Conservation (phyloP, 2,888 invertebrate species). For the Pollenia amentaria region DNA sequence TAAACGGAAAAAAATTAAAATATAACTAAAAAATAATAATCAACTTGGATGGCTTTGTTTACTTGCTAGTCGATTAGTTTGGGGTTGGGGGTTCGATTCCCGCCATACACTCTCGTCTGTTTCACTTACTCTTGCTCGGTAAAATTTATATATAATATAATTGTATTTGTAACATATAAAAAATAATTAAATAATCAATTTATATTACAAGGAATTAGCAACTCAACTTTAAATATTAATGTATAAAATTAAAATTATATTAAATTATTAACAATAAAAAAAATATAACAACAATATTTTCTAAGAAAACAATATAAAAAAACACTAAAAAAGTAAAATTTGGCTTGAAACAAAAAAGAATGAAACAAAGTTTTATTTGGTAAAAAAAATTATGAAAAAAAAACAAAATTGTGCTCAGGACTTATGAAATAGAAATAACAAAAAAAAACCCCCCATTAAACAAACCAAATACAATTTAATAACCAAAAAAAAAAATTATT, state of each 20-base stretch:
- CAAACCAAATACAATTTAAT: conserved; percentile 61
- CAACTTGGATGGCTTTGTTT: too few relatives aligned
- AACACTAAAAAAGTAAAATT: conserved; percentile 59
- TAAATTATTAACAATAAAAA: conserved; percentile 52
- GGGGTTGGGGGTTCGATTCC: too few relatives aligned
- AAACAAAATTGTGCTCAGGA: conserved; percentile 80
- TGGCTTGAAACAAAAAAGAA: conserved; percentile 59
- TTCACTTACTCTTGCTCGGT: not conserved
- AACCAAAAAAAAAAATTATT: conserved; percentile 45
- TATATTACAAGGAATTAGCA: conserved; percentile 74
- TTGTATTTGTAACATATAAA: conserved; percentile 1
- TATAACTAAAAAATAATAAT: too few relatives aligned
- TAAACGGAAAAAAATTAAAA: too few relatives aligned
- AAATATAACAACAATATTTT: conserved; percentile 43
- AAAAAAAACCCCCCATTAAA: conserved; percentile 61
- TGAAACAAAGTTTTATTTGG: conserved; percentile 65
- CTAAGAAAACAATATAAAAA: conserved; percentile 61
- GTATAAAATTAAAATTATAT: conserved; percentile 45
- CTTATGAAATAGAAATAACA: conserved; percentile 74
- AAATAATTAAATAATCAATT: conserved; percentile 56
- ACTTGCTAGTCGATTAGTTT: too few relatives aligned
- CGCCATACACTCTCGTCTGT: too few relatives aligned
- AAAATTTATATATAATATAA: conserved; percentile 5
- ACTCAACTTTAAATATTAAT: conserved; percentile 71
- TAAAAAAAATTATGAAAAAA: conserved; percentile 33